phyloP scores from a whole-genome alignment of 2,797 vertebrate genomes.

The Tenualosa thibaudeaui region DNA sequence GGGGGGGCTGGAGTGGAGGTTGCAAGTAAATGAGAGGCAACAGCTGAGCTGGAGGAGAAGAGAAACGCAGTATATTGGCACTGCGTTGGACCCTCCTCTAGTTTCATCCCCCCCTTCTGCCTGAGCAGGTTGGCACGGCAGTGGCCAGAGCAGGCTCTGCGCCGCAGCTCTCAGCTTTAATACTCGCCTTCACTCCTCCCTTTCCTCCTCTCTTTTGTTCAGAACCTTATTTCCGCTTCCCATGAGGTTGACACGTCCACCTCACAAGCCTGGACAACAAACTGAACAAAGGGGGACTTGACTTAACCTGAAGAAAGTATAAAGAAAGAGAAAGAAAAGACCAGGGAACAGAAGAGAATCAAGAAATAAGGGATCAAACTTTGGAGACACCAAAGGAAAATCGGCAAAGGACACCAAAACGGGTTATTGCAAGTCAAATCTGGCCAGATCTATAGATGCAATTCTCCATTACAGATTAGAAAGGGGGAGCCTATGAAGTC shows the following conservation, averaged over 20 bases:
- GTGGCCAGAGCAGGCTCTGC: conserved; percentile 58
- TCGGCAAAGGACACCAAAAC: not conserved
- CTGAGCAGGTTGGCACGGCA: conserved; percentile 34
- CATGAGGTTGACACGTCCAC: not conserved
- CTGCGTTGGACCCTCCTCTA: conserved; percentile 16
- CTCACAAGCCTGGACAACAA: not conserved
- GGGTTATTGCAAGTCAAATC: not conserved
- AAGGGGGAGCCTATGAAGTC: not conserved
- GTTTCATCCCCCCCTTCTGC: conserved; percentile 37
- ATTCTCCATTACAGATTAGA: not conserved
- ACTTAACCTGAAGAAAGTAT: not conserved
- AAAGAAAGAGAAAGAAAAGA: not conserved
- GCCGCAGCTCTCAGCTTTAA: conserved; percentile 49
- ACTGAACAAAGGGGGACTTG: not conserved
- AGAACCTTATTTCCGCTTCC: not conserved
- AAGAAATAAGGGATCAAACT: conserved; percentile 16
- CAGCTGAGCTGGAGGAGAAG: conserved; percentile 76
- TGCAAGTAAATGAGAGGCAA: conserved; percentile 74
- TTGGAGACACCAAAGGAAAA: not conserved
- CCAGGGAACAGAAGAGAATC: not conserved
- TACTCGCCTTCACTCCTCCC: conserved; percentile 53
- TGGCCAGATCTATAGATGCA: not conserved
- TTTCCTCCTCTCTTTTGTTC: conserved; percentile 50
- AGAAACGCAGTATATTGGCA: not conserved
- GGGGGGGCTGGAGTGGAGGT: conserved; percentile 48